Evolutionary conservation across 2,797 vertebrate genomes (phyloP).

Genomic region (Potorous gilbertii): DNA sequence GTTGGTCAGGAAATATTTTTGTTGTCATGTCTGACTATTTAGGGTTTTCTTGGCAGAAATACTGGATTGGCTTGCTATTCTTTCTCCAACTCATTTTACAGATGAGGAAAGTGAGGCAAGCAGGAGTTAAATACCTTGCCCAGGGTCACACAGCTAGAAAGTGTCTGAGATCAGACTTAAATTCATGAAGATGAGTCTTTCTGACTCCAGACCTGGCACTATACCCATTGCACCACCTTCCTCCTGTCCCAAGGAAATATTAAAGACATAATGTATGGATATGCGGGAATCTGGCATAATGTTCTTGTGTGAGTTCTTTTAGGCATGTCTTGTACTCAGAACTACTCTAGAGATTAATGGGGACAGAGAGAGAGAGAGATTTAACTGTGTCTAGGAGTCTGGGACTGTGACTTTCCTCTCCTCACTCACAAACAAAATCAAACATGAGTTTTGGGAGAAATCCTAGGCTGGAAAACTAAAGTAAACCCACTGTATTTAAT

Average conservation of each 20-base stretch:
- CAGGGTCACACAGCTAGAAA: too few species aligned
- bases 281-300: background rate
- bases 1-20: background rate
- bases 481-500: background rate
- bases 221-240: too few species aligned
- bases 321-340: background rate
- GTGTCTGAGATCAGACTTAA: too few species aligned
- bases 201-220: too few species aligned
- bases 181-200: too few species aligned
- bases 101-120: background rate
- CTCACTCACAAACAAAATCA: background rate
- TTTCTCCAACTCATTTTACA: background rate
- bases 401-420: background rate
- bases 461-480: background rate
- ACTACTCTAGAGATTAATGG: background rate
- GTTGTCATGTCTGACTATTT: background rate
- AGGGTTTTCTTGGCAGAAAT: background rate
- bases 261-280: background rate
- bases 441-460: background rate
- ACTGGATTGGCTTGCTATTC: background rate
- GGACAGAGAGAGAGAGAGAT: background rate
- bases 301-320: background rate
- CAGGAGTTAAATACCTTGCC: too few species aligned
- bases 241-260: background rate
- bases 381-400: background rate